These are phyloP conservation scores for Pimephales promelas DNA, from an alignment of 2,113 vertebrate species.

Conservation along the genomic window DNA sequence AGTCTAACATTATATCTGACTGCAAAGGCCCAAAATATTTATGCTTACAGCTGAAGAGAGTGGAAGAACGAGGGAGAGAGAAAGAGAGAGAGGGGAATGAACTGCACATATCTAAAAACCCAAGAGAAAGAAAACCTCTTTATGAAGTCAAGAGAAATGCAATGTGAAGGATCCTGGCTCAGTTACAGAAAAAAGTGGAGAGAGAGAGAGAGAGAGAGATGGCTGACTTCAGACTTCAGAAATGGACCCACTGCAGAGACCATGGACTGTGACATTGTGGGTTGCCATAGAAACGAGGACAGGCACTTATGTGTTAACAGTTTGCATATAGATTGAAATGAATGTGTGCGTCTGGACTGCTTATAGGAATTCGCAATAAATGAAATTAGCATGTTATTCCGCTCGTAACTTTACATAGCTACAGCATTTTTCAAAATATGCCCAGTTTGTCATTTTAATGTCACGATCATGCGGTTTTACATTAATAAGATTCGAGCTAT, in stretches of 20 bases:
- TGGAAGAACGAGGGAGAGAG: slow-evolving; percentile 29
- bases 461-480: not conserved
- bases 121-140: slow-evolving; percentile 45
- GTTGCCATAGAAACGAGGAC: slow-evolving; percentile 70
- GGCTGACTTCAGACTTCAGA: slow-evolving; percentile 49
- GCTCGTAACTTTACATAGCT: not conserved
- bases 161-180: slow-evolving; percentile 37
- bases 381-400: not conserved
- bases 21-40: slow-evolving; percentile 70
- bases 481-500: not conserved
- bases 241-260: slow-evolving; percentile 46
- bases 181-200: slow-evolving; percentile 10
- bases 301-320: slow-evolving; percentile 49
- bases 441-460: not conserved
- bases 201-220: slow-evolving; percentile 14
- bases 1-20: slow-evolving; percentile 65
- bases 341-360: slow-evolving; percentile 34
- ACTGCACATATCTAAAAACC: slow-evolving; percentile 43
- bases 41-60: slow-evolving; percentile 63
- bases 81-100: slow-evolving; percentile 26
- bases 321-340: slow-evolving; percentile 56
- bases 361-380: slow-evolving; percentile 33
- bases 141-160: slow-evolving; percentile 30
- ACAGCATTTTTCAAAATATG: not conserved
- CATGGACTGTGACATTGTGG: slow-evolving; percentile 35